Evolutionary conservation across 2,888 invertebrate species (phyloP).

Genomic region (Tiliacea aurago): DNA sequence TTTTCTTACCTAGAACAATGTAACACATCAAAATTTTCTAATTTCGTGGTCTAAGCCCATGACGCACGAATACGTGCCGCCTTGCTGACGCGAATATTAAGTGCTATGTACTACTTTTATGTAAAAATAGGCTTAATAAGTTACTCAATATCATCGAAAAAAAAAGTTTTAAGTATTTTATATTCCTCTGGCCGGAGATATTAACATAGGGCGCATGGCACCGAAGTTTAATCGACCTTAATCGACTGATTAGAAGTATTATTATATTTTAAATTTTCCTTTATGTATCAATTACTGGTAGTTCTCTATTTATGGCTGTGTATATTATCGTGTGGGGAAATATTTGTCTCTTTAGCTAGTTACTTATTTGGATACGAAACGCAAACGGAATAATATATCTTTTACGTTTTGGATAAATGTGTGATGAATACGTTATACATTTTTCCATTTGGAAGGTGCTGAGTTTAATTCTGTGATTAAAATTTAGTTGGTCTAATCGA

Average conservation of each 20-base stretch:
- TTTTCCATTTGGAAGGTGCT: background rate
- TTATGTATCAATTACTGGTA: conserved; percentile 52
- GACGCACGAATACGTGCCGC: conserved; percentile 78
- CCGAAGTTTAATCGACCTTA: conserved; percentile 54
- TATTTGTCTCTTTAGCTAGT: conserved; percentile 43
- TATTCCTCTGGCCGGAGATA: conserved; percentile 58
- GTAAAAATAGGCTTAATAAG: conserved; percentile 68
- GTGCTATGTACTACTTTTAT: conserved; percentile 71
- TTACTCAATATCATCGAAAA: conserved; percentile 61
- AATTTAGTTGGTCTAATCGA: background rate
- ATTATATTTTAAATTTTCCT: conserved; percentile 51
- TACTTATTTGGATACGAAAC: conserved; percentile 38
- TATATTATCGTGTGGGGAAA: conserved; percentile 39
- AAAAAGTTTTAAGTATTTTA: conserved; percentile 58
- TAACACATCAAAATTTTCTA: conserved; percentile 57
- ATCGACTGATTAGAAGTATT: conserved; percentile 43
- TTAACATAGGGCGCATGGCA: conserved; percentile 65
- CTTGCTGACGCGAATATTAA: conserved; percentile 83
- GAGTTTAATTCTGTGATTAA: background rate
- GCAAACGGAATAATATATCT: conserved; percentile 39
- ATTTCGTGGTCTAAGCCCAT: conserved; percentile 60
- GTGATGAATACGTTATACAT: conserved; percentile 33
- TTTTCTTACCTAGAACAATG: background rate
- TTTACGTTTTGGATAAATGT: conserved; percentile 4
- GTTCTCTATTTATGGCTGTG: conserved; percentile 36